Conservation (phyloP, 2,113 vertebrate genomes). For the Panthera leo region DNA sequence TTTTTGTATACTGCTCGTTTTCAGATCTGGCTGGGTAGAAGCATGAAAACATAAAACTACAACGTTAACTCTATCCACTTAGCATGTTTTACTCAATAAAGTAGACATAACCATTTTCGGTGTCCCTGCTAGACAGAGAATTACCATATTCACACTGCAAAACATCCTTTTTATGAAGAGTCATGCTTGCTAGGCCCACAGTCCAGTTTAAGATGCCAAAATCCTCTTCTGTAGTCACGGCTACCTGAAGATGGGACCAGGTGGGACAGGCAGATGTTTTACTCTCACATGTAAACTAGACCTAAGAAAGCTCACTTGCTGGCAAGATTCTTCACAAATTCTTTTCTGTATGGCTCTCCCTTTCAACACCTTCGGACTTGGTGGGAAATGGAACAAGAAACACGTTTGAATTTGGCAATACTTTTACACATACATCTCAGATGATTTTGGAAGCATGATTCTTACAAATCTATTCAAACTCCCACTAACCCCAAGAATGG, state of each 20-base stretch:
- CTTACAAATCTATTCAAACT: background rate
- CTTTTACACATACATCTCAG: background rate
- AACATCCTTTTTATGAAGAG: background rate
- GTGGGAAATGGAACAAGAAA: background rate
- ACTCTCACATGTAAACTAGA: background rate
- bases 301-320: background rate
- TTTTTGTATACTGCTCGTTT: conserved; percentile 73
- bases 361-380: background rate
- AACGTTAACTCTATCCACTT: conserved; percentile 33
- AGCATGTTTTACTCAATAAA: conserved; percentile 3
- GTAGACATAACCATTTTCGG: background rate
- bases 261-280: background rate
- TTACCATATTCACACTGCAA: background rate
- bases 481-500: background rate
- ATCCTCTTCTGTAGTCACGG: background rate
- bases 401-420: background rate
- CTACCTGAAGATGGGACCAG: background rate
- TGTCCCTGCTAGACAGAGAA: background rate
- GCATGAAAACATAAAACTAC: conserved; percentile 7
- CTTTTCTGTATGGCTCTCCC: background rate
- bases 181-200: background rate
- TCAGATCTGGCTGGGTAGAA: conserved; percentile 82
- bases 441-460: background rate
- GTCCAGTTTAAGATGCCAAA: background rate
- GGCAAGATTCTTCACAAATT: background rate